Conservation (phyloP, 2,113 vertebrate genomes). For the Elephas maximus region DNA sequence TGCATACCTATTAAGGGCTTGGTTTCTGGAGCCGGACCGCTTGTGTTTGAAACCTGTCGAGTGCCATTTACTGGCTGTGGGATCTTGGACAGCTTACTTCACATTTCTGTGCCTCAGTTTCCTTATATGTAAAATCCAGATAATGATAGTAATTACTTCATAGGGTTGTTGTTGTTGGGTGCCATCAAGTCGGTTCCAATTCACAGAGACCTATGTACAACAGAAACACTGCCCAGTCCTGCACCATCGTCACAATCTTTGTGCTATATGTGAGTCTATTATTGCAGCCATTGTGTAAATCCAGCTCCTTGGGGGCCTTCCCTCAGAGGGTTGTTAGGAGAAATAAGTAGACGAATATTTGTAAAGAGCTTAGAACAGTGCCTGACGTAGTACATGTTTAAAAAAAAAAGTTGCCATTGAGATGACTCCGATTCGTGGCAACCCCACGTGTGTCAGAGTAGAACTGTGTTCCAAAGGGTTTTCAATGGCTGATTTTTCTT, state of each 20-base stretch:
- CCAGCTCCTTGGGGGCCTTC: background rate
- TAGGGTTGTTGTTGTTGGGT: background rate
- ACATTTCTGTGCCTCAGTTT: constrained; percentile 6
- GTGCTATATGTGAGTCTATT: background rate
- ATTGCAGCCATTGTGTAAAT: background rate
- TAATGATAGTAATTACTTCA: background rate
- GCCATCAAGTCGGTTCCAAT: background rate
- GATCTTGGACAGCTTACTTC: background rate
- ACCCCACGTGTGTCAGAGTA: background rate
- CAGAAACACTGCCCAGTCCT: background rate
- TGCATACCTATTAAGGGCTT: background rate
- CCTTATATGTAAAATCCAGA: background rate
- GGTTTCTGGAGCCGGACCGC: background rate
- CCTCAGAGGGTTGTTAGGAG: background rate
- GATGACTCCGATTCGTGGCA: background rate
- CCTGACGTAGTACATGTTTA: background rate
- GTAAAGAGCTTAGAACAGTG: background rate
- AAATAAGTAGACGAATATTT: background rate
- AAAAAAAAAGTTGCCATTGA: background rate
- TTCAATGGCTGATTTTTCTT: background rate
- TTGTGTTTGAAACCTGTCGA: background rate
- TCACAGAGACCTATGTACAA: background rate
- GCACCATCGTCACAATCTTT: background rate
- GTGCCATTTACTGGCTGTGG: background rate
- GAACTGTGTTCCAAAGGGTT: background rate